phyloP scores from a whole-genome alignment of 2,113 vertebrate species.

The Melanocharis versteri region DNA sequence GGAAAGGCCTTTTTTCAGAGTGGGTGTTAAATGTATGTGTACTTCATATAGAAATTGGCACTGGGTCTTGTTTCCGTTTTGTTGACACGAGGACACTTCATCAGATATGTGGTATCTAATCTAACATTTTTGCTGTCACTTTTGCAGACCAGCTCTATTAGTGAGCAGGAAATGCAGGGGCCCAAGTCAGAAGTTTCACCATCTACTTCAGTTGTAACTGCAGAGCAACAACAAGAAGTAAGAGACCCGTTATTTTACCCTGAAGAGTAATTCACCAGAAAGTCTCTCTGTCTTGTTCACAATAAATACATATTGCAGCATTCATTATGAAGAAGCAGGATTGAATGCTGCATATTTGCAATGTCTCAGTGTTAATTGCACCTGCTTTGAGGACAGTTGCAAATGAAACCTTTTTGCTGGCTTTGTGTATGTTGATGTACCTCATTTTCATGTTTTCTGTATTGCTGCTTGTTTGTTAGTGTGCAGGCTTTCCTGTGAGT shows the following conservation, averaged over 20 bases:
- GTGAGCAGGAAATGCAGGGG: conserved; percentile 79
- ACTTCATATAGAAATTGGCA: neutral
- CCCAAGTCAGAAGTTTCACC: conserved; percentile 76
- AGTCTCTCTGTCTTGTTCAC: neutral
- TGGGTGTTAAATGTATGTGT: neutral
- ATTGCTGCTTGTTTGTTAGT: conserved; percentile 39
- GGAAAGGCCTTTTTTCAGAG: neutral
- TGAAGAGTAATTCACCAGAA: neutral
- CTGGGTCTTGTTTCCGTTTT: neutral
- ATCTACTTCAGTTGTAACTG: conserved; percentile 55
- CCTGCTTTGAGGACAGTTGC: neutral
- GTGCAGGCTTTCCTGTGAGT: conserved; percentile 67
- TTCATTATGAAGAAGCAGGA: neutral
- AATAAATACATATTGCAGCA: neutral
- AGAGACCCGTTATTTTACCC: conserved; percentile 38
- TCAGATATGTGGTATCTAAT: neutral
- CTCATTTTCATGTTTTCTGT: conserved; percentile 11
- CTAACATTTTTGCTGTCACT: neutral
- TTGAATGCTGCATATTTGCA: neutral
- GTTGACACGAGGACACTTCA: neutral
- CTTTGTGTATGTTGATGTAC: conserved; percentile 13
- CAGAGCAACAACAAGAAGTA: conserved; percentile 83
- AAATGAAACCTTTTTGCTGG: neutral
- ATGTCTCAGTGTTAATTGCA: conserved; percentile 1
- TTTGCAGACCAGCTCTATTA: conserved; percentile 80